A percentile compares a stretch with the other conserved stretches of the same genome.
phyloP scores from a whole-genome alignment of 1,140 invertebrate species.

The Megathymus violae region DNA sequence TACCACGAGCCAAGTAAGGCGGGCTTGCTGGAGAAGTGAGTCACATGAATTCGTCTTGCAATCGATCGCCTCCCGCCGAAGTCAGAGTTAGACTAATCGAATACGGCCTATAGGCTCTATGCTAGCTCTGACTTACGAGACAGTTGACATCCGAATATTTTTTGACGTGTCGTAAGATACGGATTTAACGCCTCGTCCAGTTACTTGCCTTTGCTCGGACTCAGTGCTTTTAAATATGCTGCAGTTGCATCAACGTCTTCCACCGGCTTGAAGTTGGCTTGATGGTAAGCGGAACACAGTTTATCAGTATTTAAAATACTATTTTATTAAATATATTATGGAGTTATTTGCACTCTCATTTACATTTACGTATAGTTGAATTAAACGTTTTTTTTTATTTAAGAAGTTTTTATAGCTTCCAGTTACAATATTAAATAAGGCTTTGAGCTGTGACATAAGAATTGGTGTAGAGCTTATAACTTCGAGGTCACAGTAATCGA shows the following conservation, averaged over 20 bases:
- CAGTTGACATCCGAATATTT: slow-evolving; percentile 7
- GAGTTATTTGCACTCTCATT: neutral
- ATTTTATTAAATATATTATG: no score
- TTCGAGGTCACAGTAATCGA: slow-evolving; percentile 21
- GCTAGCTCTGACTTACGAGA: slow-evolving; percentile 49
- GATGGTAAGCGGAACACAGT: neutral
- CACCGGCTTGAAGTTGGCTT: neutral
- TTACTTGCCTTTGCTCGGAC: neutral
- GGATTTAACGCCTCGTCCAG: slow-evolving; percentile 5
- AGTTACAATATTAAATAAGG: slow-evolving; percentile 17
- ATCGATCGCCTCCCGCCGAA: slow-evolving; percentile 72
- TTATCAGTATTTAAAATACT: neutral
- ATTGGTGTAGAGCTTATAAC: slow-evolving; percentile 22
- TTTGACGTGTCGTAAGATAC: slow-evolving; percentile 18
- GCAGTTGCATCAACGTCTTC: neutral
- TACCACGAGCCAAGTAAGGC: slow-evolving; percentile 73
- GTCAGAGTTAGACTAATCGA: slow-evolving; percentile 69
- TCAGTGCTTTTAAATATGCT: neutral
- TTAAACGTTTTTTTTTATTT: neutral
- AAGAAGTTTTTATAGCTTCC: neutral
- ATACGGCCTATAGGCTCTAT: slow-evolving; percentile 48
- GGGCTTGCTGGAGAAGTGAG: slow-evolving; percentile 67
- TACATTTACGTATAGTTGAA: neutral
- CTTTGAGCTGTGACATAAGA: slow-evolving; percentile 10
- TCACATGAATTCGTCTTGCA: slow-evolving; percentile 71